These are phyloP conservation scores for Brachypodius melanocephalos DNA, from an alignment of 2,113 vertebrate species.

Conservation along the genomic window DNA sequence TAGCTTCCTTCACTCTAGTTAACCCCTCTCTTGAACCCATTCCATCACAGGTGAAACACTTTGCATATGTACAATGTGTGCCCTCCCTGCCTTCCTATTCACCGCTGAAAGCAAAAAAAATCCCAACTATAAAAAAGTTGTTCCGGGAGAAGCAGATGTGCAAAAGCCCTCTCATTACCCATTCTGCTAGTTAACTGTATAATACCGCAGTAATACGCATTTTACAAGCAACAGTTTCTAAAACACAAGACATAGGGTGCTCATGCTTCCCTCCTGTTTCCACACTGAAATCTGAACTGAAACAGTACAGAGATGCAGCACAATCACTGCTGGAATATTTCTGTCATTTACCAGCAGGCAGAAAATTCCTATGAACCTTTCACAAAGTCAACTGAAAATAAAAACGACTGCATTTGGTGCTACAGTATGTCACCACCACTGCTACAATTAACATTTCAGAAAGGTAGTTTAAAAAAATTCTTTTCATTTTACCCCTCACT, in stretches of 20 bases:
- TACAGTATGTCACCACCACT: background rate
- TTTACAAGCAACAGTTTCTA: background rate
- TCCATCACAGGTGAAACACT: slow-evolving; percentile 10
- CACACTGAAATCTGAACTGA: background rate
- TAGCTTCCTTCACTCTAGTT: background rate
- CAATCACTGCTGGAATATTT: background rate
- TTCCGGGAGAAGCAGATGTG: slow-evolving; percentile 13
- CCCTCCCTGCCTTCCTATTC: background rate
- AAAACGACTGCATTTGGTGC: accelerated
- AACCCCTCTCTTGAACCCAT: slow-evolving; percentile 15
- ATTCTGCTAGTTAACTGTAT: background rate
- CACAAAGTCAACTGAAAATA: background rate
- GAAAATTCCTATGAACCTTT: background rate
- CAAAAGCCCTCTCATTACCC: background rate
- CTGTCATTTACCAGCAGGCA: background rate
- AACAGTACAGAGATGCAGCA: background rate
- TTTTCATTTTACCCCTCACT: background rate
- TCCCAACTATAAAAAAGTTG: background rate
- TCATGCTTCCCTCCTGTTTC: background rate
- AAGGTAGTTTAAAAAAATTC: background rate
- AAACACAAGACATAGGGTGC: background rate
- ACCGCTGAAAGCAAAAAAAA: background rate
- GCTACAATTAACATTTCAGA: background rate
- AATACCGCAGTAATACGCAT: background rate
- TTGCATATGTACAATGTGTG: accelerated